A percentile compares a stretch with the other conserved stretches of the same genome.
Evolutionary conservation across 92 coral and sea anemone species (phyloP).

Genomic region (Porites rus): DNA sequence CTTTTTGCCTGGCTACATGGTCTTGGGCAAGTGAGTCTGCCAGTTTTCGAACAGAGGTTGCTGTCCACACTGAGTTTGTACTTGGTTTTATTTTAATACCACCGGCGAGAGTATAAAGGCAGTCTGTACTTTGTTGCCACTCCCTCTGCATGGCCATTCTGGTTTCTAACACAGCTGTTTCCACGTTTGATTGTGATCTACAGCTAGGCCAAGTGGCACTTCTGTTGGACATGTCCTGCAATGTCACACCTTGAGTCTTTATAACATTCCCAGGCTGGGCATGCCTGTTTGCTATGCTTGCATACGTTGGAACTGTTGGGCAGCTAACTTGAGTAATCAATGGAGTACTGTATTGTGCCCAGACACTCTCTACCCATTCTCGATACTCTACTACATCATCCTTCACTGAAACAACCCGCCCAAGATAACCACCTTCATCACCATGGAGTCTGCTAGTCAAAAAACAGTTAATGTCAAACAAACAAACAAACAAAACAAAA

Average conservation of each 20-base stretch:
- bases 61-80: slow-evolving; percentile 37
- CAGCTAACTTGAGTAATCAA: slow-evolving; percentile 1
- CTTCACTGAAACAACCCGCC: slow-evolving; percentile 81
- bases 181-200: slow-evolving; percentile 64
- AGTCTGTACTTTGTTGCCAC: slow-evolving; percentile 26
- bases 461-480: not conserved
- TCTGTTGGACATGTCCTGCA: slow-evolving; percentile 13
- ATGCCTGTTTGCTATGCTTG: slow-evolving; percentile 90
- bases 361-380: slow-evolving; percentile 77
- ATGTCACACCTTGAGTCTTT: slow-evolving; percentile 25
- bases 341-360: slow-evolving; percentile 51
- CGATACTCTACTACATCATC: slow-evolving; percentile 87
- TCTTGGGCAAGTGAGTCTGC: slow-evolving; percentile 54
- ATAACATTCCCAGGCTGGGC: slow-evolving; percentile 26
- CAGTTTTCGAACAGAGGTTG: slow-evolving; percentile 39
- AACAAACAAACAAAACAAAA: not conserved
- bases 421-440: slow-evolving; percentile 65
- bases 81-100: slow-evolving; percentile 19
- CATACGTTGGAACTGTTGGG: slow-evolving; percentile 87
- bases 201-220: slow-evolving; percentile 39
- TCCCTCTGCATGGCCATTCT: not conserved
- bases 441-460: slow-evolving; percentile 37
- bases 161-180: slow-evolving; percentile 24
- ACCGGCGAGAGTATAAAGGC: slow-evolving; percentile 20
- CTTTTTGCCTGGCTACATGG: slow-evolving; percentile 5